Percentiles rank a stretch among this genome's conserved stretches.
phyloP scores from a whole-genome alignment of 64 coral and sea anemone species.

The Astreopora myriophthalma region DNA sequence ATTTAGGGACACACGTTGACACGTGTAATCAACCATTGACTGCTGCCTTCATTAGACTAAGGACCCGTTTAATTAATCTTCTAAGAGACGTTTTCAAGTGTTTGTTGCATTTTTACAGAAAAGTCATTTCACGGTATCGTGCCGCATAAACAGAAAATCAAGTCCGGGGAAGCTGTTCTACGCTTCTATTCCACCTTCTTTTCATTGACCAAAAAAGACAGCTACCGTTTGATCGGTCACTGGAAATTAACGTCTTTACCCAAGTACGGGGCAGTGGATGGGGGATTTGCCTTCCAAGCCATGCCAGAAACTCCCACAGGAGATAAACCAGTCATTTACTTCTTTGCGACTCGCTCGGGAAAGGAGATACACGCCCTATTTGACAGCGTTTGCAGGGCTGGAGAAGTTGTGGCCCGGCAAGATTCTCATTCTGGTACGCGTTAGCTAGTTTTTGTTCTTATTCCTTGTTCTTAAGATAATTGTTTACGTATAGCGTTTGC shows the following conservation, averaged over 20 bases:
- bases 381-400: conserved; percentile 77
- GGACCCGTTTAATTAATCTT: background rate
- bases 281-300: conserved; percentile 86
- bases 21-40: too few species aligned
- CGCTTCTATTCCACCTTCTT: conserved; percentile 87
- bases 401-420: background rate
- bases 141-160: conserved; percentile 91
- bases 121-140: conserved; percentile 82
- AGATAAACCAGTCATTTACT: conserved; percentile 58
- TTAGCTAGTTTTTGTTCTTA: background rate
- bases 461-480: background rate
- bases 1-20: too few species aligned
- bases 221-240: conserved; percentile 67
- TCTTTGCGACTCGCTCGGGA: conserved; percentile 77
- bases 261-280: conserved; percentile 82
- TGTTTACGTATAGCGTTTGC: too few species aligned
- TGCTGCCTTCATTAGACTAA: too few species aligned
- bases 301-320: conserved; percentile 28
- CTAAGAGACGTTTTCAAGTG: background rate
- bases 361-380: conserved; percentile 83
- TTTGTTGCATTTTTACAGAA: conserved; percentile 42
- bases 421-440: conserved; percentile 11
- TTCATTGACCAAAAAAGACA: conserved; percentile 82
- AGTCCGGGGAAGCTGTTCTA: conserved; percentile 83
- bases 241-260: conserved; percentile 89